Percentiles rank a stretch among this genome's conserved stretches.
These are phyloP conservation scores for Chloropsis cyanopogon DNA, from an alignment of 2,113 vertebrate genomes.

Conservation along the genomic window DNA sequence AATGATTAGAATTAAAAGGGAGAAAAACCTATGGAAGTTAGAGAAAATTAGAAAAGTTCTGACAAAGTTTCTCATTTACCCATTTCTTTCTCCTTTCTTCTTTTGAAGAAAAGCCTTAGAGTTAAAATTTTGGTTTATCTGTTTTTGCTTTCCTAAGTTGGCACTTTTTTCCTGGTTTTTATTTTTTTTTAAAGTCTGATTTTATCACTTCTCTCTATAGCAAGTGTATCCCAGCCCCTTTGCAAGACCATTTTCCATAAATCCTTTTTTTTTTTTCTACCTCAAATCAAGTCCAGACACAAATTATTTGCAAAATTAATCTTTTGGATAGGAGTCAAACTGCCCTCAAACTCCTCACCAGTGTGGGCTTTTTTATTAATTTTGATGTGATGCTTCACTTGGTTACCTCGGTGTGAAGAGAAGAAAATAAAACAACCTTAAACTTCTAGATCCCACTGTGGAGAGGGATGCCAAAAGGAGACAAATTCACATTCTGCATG, in stretches of 20 bases:
- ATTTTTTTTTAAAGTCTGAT: not conserved
- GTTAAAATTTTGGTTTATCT: not conserved
- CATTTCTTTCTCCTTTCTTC: not conserved
- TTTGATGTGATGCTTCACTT: not conserved
- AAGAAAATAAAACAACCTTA: not conserved
- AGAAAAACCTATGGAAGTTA: not conserved
- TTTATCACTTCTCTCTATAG: not conserved
- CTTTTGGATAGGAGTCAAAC: not conserved
- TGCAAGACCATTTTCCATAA: not conserved
- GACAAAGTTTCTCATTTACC: not conserved
- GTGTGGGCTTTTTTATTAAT: not conserved
- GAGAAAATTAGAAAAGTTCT: not conserved
- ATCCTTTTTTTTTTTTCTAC: not conserved
- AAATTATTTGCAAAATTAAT: not conserved
- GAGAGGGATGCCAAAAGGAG: not conserved
- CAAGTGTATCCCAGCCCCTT: not conserved
- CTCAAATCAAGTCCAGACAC: not conserved
- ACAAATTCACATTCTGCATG: not conserved
- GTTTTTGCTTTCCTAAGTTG: not conserved
- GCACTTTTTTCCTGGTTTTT: rapidly evolving
- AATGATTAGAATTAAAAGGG: not conserved
- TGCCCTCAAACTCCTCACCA: not conserved
- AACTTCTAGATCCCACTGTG: not conserved
- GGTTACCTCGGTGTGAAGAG: not conserved
- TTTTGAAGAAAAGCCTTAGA: not conserved